phyloP scores from a whole-genome alignment of 37 sponge, comb jelly and placozoan genomes.

The Cliona cf. orientalis region DNA sequence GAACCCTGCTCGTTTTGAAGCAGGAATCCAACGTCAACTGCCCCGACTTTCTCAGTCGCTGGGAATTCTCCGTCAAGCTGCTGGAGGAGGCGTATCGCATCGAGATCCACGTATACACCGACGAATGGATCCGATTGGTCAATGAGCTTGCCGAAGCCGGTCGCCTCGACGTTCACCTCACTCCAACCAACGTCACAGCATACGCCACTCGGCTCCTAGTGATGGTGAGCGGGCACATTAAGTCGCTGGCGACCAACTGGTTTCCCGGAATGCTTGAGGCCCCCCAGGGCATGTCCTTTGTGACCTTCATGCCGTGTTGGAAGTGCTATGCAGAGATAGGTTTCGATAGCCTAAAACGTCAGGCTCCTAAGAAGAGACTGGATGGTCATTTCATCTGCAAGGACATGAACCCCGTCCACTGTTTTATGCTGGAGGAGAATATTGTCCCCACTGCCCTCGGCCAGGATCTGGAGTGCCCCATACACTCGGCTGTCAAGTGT shows the following conservation, averaged over 20 bases:
- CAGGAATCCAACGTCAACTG: conserved; percentile 14
- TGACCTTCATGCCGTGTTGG: conserved; percentile 77
- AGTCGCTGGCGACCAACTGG: conserved; percentile 72
- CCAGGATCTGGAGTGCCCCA: conserved; percentile 45
- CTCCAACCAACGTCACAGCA: conserved; percentile 11
- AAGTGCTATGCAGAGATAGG: conserved; percentile 59
- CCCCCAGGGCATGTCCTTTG: neutral
- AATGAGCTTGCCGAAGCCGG: neutral
- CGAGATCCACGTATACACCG: conserved; percentile 53
- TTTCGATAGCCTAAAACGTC: neutral
- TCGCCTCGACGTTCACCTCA: neutral
- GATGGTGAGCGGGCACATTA: conserved; percentile 67
- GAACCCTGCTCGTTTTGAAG: conserved; percentile 58
- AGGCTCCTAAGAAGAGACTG: neutral
- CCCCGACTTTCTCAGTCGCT: neutral
- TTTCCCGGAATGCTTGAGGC: conserved; percentile 65
- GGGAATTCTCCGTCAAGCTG: neutral
- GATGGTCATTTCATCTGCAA: conserved; percentile 4
- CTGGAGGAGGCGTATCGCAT: conserved; percentile 28
- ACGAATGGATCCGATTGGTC: conserved; percentile 35
- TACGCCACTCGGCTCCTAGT: conserved; percentile 69
- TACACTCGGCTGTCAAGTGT: conserved; percentile 50
- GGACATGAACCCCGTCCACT: conserved; percentile 30
- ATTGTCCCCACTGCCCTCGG: conserved; percentile 25
- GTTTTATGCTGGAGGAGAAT: conserved; percentile 36